Base-by-base conservation (phyloP, 2,797 vertebrate genomes). In the Crenuchus spilurus region DNA sequence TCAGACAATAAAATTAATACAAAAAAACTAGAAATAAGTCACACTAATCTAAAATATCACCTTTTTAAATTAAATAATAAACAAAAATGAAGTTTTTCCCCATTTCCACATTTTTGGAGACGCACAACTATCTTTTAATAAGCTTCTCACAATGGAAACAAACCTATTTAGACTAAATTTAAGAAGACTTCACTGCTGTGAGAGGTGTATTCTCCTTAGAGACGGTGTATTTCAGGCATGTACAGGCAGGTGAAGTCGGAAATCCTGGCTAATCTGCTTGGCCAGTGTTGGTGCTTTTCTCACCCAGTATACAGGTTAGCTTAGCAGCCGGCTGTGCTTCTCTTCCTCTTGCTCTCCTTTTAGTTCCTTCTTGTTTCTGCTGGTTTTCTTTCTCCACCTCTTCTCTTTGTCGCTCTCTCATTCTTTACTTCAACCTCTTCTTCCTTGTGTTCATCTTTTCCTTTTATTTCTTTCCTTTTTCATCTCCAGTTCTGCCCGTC, bases 381-480 rank as follows among this genome's bases (percentile, higher is more conserved):
- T 28, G 20, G 1, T 33, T 35, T 33, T 57, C 31, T 10, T 10
- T 9, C 0, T 31, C 33, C 20, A 22, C 20, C 10, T 35, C 35
- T 5, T 22, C 35, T 13, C 3, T 41, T 18, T n/a, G 42, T 64
- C 41, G 37, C 61, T 70, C 58, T 46, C 66, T 75, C 22, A 6
- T 54, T 22, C 42, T 30, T 28, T 20, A n/a, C 31, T 18, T 37
- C n/a, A 31, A 24, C 9, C 18, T 24, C 44, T 69, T 33, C 18
- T 70, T 70, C 24, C 6, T 31, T 75, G 9, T n/a, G 16, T 62
- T 30, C 24, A 26, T 39, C 70, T 55, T 54, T 49, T 57, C 22
- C 7, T 2, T 13, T 20, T 14, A 63, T 63, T 82, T 42, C 18
- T 70, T 42, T n/a, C n/a, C n/a, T n/a, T n/a, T n/a, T n/a, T n/a